Percentiles rank a stretch among this genome's conserved stretches.
Conservation (phyloP, 1,140 invertebrate genomes). For the Ridgeia piscesae region DNA sequence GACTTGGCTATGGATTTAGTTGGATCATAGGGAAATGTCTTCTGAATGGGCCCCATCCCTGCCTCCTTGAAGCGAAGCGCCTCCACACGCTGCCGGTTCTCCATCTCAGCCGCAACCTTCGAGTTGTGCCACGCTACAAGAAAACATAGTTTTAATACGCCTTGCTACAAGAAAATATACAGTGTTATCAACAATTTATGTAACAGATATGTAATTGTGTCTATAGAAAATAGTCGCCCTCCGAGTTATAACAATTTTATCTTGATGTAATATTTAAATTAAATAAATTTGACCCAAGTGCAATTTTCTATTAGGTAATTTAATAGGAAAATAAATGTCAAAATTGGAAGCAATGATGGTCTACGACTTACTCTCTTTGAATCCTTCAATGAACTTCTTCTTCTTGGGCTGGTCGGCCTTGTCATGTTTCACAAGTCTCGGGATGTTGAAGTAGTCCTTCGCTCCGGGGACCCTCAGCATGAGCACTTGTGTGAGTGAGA, state of each 20-base stretch:
- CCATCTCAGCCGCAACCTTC: conserved; percentile 75
- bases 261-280: too few species aligned
- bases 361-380: conserved; percentile 80
- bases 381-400: conserved; percentile 75
- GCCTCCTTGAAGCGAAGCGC: conserved; percentile 78
- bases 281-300: too few species aligned
- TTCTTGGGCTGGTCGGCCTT: conserved; percentile 65
- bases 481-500: conserved; percentile 81
- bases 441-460: conserved; percentile 78
- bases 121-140: conserved; percentile 64
- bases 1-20: conserved; percentile 46
- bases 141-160: not conserved
- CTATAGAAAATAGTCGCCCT: too few species aligned
- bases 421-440: conserved; percentile 64
- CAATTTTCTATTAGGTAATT: conserved; percentile 2
- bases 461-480: conserved; percentile 76
- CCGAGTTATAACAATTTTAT: too few species aligned
- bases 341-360: too few species aligned
- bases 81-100: conserved; percentile 75
- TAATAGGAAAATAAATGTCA: not conserved
- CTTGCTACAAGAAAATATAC: too few species aligned
- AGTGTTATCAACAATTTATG: too few species aligned
- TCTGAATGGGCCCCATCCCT: conserved; percentile 79
- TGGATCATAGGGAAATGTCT: conserved; percentile 86
- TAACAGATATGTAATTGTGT: too few species aligned